Evolutionary conservation across 1,140 invertebrate species (phyloP), one percentile per base, ranked within the genome.

Genomic region (Drosophila tristis): DNA sequence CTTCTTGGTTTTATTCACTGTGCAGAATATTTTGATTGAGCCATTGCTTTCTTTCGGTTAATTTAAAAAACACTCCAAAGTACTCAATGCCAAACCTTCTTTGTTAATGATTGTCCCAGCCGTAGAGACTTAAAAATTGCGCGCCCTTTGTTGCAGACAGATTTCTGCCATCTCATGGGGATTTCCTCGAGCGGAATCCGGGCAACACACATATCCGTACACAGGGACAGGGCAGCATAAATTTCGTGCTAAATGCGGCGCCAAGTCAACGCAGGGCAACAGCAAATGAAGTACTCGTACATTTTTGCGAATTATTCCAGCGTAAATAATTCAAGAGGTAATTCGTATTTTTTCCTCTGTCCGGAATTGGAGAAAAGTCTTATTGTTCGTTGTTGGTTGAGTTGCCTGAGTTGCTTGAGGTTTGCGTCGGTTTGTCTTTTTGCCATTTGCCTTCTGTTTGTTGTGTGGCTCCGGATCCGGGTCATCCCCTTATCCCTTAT

Each of bases 271-370:
- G 39, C 55, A 45, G 64, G 53, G 60, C 75, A 53, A n/a, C 51
- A 59, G 42, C 57, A 76, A 77, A 62, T 76, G 72, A 76, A 39
- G 35, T 39, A 39, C 35, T 4, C 44, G 51, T 53, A 78, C 44
- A 65, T 78, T 64, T 57, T 71, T 59, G 44, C 61, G 76, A 78
- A 78, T 78, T 78, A 78, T 77, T 78, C 74, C 59, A 72, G 74
- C 75, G 75, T 78, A 72, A 78, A 78, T 78, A 78, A 78, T 78
- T 78, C 60, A 78, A 72, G 66, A 78, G 66, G 75, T 77, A 77
- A 77, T 77, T 70, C 51, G 59, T 43, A 77, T 60, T 62, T 57
- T 62, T 59, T 61, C 15, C 25, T 56, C 55, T 70, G 65, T 58
- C 7, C 49, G 67, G 45, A 71, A 58, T 58, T 58, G 65, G 11